phyloP scores from a whole-genome alignment of 2,113 vertebrate species.

The Puntigrus tetrazona region DNA sequence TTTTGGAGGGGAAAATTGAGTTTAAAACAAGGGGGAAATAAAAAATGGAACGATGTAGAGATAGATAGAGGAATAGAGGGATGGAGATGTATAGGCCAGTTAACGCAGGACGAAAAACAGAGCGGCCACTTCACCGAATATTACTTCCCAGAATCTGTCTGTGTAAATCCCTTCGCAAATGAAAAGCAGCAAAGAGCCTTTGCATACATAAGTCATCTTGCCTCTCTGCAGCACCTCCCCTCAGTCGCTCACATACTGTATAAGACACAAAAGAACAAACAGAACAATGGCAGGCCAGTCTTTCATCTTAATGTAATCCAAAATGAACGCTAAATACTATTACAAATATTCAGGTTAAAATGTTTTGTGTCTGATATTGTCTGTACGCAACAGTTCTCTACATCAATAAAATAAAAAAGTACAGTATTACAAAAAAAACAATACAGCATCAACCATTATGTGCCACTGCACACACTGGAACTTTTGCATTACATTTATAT shows the following conservation, averaged over 20 bases:
- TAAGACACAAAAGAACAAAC: not conserved
- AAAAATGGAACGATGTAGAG: slow-evolving; percentile 44
- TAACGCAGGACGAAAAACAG: slow-evolving; percentile 63
- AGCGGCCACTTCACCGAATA: slow-evolving; percentile 65
- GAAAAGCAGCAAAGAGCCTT: slow-evolving; percentile 25
- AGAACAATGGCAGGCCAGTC: not conserved
- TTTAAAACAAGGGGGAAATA: slow-evolving; percentile 72
- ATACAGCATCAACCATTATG: not conserved
- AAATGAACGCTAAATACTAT: not conserved
- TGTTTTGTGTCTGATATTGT: not conserved
- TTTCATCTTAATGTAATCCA: not conserved
- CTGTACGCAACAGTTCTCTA: too few species aligned
- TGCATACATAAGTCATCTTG: slow-evolving; percentile 43
- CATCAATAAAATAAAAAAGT: not conserved
- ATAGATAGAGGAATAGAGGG: slow-evolving; percentile 54
- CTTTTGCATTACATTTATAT: not conserved
- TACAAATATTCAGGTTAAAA: not conserved
- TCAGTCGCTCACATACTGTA: not conserved
- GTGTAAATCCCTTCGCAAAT: slow-evolving; percentile 40
- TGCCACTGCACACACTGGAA: not conserved
- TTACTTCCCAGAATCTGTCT: slow-evolving; percentile 44
- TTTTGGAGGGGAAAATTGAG: slow-evolving; percentile 66
- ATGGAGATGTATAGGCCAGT: slow-evolving; percentile 57
- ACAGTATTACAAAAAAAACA: not conserved
- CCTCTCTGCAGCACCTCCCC: slow-evolving; percentile 47